Conservation (phyloP, 1,140 invertebrate genomes). For the Bicyclus anynana region DNA sequence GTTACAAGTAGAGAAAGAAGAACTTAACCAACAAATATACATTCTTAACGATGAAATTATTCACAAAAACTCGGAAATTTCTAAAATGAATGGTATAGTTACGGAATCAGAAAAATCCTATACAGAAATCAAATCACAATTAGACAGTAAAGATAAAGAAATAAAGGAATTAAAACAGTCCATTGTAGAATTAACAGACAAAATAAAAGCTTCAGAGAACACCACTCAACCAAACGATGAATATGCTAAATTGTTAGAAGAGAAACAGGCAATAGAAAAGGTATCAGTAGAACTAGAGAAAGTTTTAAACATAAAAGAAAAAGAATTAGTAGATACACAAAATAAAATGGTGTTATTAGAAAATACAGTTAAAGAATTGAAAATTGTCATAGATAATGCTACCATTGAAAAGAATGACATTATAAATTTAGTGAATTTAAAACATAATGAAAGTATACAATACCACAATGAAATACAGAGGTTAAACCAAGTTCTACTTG, state of each 20-base stretch:
- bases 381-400: conserved; percentile 63
- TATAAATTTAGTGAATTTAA: conserved; percentile 85
- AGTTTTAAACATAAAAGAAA: conserved; percentile 34
- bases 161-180: conserved; percentile 59
- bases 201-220: conserved; percentile 43
- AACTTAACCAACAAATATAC: conserved; percentile 39
- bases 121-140: conserved; percentile 30
- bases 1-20: conserved; percentile 46
- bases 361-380: conserved; percentile 44
- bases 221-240: conserved; percentile 41
- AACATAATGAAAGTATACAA: conserved; percentile 89
- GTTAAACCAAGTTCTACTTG: conserved; percentile 78
- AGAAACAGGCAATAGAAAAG: conserved; percentile 43
- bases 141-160: conserved; percentile 53
- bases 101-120: conserved; percentile 38
- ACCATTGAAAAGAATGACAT: conserved; percentile 84
- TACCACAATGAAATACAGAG: conserved; percentile 91
- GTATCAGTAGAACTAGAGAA: conserved; percentile 29
- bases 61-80: conserved; percentile 43
- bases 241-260: conserved; percentile 44
- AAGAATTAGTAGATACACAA: conserved; percentile 41
- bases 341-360: conserved; percentile 43
- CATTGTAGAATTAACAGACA: conserved; percentile 52
- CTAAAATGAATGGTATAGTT: conserved; percentile 31
- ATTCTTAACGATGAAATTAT: conserved; percentile 44